A percentile compares a stretch with the other conserved stretches of the same genome.
Evolutionary conservation across 1,140 invertebrate species (phyloP).

Genomic region (Scaptomyza pallida): DNA sequence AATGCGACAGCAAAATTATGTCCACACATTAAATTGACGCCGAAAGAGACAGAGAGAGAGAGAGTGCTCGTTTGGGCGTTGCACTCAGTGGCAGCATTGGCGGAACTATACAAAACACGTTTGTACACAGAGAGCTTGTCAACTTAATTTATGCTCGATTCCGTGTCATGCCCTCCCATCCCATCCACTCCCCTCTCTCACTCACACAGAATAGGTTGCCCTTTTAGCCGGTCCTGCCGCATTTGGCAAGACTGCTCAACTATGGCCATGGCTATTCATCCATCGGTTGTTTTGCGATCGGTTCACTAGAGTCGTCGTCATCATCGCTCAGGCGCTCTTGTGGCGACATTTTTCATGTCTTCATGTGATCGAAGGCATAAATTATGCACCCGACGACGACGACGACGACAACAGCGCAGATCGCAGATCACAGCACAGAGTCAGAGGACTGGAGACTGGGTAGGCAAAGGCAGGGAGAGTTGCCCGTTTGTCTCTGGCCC

Average conservation of each 20-base stretch:
- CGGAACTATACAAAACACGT: constrained; percentile 40
- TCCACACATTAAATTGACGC: constrained; percentile 79
- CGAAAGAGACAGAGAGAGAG: constrained; percentile 7
- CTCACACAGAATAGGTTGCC: not conserved
- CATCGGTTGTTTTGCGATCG: constrained; percentile 32
- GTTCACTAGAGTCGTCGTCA: constrained; percentile 55
- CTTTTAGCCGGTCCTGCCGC: constrained; percentile 33
- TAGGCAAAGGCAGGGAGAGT: too few relatives aligned
- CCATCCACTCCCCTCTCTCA: not conserved
- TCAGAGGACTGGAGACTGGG: not conserved
- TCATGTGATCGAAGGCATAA: constrained; percentile 81
- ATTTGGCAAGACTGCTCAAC: constrained; percentile 67
- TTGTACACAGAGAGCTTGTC: constrained; percentile 58
- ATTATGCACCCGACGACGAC: constrained; percentile 49
- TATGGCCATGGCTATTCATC: constrained; percentile 48
- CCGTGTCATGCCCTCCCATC: constrained; percentile 23
- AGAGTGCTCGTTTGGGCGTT: constrained; percentile 20
- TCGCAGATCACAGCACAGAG: constrained; percentile 44
- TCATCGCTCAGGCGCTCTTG: constrained; percentile 69
- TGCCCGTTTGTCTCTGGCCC: constrained; percentile 8
- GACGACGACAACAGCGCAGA: constrained; percentile 4
- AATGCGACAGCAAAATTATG: constrained; percentile 81
- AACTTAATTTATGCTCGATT: constrained; percentile 79
- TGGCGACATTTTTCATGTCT: constrained; percentile 82
- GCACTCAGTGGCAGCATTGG: constrained; percentile 12